phyloP scores from a whole-genome alignment of 2,888 invertebrate species.

The Ophion costatus region DNA sequence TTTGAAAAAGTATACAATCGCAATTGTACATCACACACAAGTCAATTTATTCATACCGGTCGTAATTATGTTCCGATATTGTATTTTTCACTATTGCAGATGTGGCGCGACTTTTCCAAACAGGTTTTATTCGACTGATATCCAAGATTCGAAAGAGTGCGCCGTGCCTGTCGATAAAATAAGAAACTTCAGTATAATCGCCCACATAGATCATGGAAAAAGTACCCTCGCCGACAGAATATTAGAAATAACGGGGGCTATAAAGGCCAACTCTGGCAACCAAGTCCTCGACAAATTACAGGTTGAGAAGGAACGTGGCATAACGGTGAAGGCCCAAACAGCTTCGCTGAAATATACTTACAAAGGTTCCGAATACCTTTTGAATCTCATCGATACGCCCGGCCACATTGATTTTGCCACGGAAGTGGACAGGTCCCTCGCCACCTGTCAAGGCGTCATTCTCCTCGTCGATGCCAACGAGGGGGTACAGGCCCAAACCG shows the following conservation, averaged over 20 bases:
- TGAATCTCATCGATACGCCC: constrained; percentile 99
- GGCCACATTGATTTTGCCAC: constrained; percentile 99
- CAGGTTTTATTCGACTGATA: constrained; percentile 55
- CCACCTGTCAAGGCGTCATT: constrained; percentile 97
- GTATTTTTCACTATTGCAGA: constrained; percentile 44
- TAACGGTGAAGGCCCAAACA: constrained; percentile 99
- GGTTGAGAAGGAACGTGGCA: constrained; percentile 98
- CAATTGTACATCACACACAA: neutral
- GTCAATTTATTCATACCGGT: neutral
- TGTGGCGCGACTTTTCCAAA: constrained; percentile 5
- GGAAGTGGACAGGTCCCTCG: constrained; percentile 96
- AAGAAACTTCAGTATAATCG: constrained; percentile 98
- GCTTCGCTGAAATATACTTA: constrained; percentile 93
- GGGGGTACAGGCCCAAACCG: constrained; percentile 98
- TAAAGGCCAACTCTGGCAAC: constrained; percentile 87
- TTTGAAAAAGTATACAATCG: neutral
- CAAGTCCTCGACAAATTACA: constrained; percentile 92
- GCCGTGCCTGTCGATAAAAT: constrained; percentile 86
- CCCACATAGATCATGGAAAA: constrained; percentile 99
- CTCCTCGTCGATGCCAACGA: constrained; percentile 98
- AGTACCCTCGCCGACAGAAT: constrained; percentile 98
- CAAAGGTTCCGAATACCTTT: constrained; percentile 88
- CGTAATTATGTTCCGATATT: neutral
- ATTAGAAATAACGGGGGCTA: constrained; percentile 95
- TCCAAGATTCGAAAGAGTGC: constrained; percentile 70